Conservation (phyloP, 1,140 invertebrate genomes). For the Aphelinus atriplicis region DNA sequence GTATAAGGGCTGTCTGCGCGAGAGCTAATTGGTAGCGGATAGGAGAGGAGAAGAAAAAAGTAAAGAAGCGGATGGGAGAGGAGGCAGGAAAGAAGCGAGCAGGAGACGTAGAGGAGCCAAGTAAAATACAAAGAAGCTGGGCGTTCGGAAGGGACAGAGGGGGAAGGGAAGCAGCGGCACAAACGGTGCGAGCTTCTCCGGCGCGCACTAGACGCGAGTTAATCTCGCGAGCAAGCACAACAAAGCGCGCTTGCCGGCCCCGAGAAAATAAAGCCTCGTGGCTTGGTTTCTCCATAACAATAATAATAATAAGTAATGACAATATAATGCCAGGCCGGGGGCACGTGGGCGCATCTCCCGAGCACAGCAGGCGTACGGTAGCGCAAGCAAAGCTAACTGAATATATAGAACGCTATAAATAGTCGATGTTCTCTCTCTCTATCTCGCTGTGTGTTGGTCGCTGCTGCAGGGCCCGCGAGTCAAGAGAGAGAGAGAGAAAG, state of each 20-base stretch:
- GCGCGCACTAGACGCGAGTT: conserved; percentile 52
- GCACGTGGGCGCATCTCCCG: too few relatives aligned
- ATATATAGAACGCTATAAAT: conserved; percentile 60
- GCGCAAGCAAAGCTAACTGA: conserved; percentile 48
- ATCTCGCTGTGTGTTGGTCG: conserved; percentile 16
- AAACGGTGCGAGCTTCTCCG: conserved; percentile 36
- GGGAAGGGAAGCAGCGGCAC: conserved; percentile 32
- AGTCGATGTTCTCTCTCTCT: conserved; percentile 43
- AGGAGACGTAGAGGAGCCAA: background rate
- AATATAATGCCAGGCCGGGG: too few relatives aligned
- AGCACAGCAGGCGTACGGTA: too few relatives aligned
- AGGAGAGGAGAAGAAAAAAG: background rate
- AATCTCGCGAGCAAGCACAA: conserved; percentile 60
- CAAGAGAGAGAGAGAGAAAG: too few relatives aligned
- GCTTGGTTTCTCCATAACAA: conserved; percentile 60
- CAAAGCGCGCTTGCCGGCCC: conserved; percentile 45
- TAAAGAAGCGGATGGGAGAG: background rate
- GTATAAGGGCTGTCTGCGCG: background rate
- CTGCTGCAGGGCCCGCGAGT: background rate
- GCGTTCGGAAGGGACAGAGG: too few relatives aligned
- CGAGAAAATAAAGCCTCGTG: conserved; percentile 56
- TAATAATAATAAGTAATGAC: conserved; percentile 14
- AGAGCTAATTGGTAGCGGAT: background rate
- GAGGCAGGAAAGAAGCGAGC: background rate
- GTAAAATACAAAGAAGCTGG: conserved; percentile 13